Percentiles rank a stretch among this genome's conserved stretches.
Conservation (phyloP, 2,113 vertebrate species). For the Dipodomys ordii region DNA sequence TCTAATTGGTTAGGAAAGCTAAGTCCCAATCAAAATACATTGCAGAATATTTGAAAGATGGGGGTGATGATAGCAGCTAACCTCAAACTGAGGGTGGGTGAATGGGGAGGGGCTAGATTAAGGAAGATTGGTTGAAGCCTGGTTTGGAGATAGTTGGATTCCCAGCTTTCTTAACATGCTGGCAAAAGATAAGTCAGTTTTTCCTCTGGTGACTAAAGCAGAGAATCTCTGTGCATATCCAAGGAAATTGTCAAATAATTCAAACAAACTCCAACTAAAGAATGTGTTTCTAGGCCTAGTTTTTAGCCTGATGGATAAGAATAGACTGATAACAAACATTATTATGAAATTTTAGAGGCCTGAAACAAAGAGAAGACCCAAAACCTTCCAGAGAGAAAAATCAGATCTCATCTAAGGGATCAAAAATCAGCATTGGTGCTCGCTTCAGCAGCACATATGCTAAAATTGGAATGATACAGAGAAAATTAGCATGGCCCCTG, state of each 20-base stretch:
- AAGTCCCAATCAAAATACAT: not conserved
- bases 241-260: conserved; percentile 19
- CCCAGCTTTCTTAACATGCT: not conserved
- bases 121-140: not conserved
- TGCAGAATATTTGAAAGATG: not conserved
- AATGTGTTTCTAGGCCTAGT: conserved; percentile 15
- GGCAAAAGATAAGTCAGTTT: not conserved
- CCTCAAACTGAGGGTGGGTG: not conserved
- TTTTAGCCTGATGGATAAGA: not conserved
- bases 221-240: not conserved
- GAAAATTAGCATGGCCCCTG: no score
- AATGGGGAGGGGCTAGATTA: not conserved
- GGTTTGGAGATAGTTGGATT: not conserved
- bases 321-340: not conserved
- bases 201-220: not conserved
- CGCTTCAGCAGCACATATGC: no score
- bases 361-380: conserved; percentile 27
- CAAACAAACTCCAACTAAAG: not conserved
- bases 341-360: conserved; percentile 1
- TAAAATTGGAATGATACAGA: no score
- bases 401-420: not conserved
- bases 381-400: not conserved
- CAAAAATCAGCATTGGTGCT: not conserved
- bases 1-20: conserved; percentile 18
- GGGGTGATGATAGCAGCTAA: no score